Evolutionary conservation across 2,888 invertebrate genomes (phyloP).

Genomic region (Scaptomyza polygonia): DNA sequence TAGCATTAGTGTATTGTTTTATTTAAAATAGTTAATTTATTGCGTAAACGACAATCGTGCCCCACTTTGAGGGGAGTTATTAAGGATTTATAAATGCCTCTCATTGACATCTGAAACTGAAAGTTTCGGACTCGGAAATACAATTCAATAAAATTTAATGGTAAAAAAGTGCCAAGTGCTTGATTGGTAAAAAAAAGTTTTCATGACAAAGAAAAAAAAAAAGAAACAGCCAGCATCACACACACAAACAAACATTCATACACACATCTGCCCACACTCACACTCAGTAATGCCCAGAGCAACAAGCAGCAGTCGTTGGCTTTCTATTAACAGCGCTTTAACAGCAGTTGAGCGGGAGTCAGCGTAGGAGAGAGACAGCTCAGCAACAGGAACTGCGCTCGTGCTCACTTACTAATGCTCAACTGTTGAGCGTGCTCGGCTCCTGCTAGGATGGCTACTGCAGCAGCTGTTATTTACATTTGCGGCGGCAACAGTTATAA

Average conservation of each 20-base stretch:
- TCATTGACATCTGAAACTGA: constrained; percentile 57
- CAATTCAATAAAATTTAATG: constrained; percentile 64
- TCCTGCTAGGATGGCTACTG: constrained; percentile 27
- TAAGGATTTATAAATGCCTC: constrained; percentile 60
- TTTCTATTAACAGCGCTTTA: constrained; percentile 42
- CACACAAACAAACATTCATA: constrained; percentile 11
- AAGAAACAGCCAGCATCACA: constrained; percentile 13
- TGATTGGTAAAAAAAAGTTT: constrained; percentile 45
- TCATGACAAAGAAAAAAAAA: constrained; percentile 46
- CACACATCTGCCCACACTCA: constrained; percentile 14
- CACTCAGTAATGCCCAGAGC: constrained; percentile 32
- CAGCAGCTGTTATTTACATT: constrained; percentile 70
- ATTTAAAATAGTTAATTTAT: not conserved
- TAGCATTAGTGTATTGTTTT: not conserved
- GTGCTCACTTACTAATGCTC: constrained; percentile 7
- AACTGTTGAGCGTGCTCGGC: constrained; percentile 65
- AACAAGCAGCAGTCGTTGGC: constrained; percentile 55
- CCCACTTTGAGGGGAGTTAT: constrained; percentile 41
- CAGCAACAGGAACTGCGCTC: constrained; percentile 36
- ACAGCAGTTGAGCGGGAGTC: constrained; percentile 37
- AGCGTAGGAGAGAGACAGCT: constrained; percentile 2
- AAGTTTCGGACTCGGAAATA: constrained; percentile 52
- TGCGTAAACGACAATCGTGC: not conserved
- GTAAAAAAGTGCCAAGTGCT: constrained; percentile 56
- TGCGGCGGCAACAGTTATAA: constrained; percentile 76